Conservation (phyloP, 1,140 invertebrate genomes). For the Idris sp. region DNA sequence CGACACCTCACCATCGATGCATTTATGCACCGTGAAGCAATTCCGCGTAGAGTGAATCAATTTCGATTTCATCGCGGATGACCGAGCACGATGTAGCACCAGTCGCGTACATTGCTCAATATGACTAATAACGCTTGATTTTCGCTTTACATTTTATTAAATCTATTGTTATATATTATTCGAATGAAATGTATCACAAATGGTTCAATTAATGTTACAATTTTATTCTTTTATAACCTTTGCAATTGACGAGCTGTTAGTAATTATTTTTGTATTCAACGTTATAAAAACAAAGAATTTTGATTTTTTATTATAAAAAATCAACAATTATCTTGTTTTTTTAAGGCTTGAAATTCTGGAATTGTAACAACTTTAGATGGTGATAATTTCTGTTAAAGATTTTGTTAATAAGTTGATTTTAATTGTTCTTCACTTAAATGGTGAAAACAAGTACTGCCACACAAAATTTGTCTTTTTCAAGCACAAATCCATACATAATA, state of each 20-base stretch:
- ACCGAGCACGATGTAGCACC: slow-evolving; percentile 46
- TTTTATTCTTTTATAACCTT: neutral
- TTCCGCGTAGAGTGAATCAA: slow-evolving; percentile 63
- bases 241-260: too few relatives aligned
- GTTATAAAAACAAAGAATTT: too few relatives aligned
- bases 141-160: slow-evolving; percentile 31
- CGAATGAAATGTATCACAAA: slow-evolving; percentile 1
- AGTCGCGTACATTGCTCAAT: slow-evolving; percentile 51
- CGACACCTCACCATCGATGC: slow-evolving; percentile 70
- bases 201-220: neutral
- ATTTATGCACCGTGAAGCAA: slow-evolving; percentile 65
- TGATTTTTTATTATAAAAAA: too few relatives aligned
- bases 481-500: slow-evolving; percentile 52
- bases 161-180: slow-evolving; percentile 10
- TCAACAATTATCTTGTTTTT: too few relatives aligned
- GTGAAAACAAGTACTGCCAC: slow-evolving; percentile 17
- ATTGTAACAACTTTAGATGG: too few relatives aligned
- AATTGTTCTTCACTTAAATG: too few relatives aligned
- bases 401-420: too few relatives aligned
- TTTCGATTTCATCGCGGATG: slow-evolving; percentile 65
- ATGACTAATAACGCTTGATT: slow-evolving; percentile 39
- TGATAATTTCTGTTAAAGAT: too few relatives aligned
- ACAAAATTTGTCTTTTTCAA: slow-evolving; percentile 36
- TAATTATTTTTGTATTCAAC: too few relatives aligned
- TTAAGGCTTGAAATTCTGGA: too few relatives aligned